A percentile compares a stretch with the other conserved stretches of the same genome.
Evolutionary conservation across 2,888 invertebrate genomes (phyloP).

Genomic region (Masnerella sp.): DNA sequence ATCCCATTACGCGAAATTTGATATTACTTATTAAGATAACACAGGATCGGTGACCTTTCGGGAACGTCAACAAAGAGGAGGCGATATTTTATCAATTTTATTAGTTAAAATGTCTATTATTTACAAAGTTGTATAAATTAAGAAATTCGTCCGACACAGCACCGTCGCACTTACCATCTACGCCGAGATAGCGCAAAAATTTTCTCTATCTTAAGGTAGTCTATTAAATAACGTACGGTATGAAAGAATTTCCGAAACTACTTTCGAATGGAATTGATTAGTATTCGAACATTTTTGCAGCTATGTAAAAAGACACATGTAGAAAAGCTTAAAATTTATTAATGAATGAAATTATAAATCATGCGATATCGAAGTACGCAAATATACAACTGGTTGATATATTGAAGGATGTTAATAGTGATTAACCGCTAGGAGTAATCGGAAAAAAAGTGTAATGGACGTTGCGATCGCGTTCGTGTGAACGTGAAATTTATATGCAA

Average conservation of each 20-base stretch:
- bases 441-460: conserved; percentile 13
- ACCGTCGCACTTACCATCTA: conserved; percentile 68
- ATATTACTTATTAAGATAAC: too few species aligned
- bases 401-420: conserved; percentile 9
- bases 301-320: conserved; percentile 15
- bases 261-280: too few species aligned
- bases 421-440: conserved; percentile 20
- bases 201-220: conserved; percentile 42
- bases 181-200: conserved; percentile 44
- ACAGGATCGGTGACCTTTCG: neutral
- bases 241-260: neutral
- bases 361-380: conserved; percentile 19
- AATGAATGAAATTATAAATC: conserved; percentile 29
- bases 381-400: conserved; percentile 23
- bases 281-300: conserved; percentile 1
- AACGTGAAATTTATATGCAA: conserved; percentile 24
- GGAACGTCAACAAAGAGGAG: conserved; percentile 2
- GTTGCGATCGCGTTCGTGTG: conserved; percentile 11
- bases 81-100: conserved; percentile 69
- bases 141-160: conserved; percentile 70
- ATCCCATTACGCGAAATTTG: too few species aligned
- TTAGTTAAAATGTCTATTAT: conserved; percentile 74
- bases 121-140: conserved; percentile 75
- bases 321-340: conserved; percentile 40
- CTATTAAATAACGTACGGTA: conserved; percentile 23